These are phyloP conservation scores for Melanotaenia duboulayi DNA, from an alignment of 2,113 vertebrate genomes.

Conservation along the genomic window DNA sequence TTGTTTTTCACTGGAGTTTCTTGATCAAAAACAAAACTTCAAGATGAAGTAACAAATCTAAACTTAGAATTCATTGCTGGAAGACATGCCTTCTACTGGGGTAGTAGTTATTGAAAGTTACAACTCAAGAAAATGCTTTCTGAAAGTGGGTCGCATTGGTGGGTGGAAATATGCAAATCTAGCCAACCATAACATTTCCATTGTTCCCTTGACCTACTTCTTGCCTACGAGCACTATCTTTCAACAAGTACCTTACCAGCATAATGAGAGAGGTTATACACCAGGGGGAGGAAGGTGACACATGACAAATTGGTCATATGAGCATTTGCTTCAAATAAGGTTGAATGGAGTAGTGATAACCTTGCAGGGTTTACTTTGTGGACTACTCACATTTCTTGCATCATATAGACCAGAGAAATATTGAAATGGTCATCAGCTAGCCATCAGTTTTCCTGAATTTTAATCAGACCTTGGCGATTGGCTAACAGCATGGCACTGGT, in stretches of 20 bases:
- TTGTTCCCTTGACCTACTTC: conserved; percentile 62
- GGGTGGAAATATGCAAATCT: conserved; percentile 23
- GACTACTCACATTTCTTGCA: conserved; percentile 23
- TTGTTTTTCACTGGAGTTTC: no score
- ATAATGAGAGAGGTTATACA: conserved; percentile 52
- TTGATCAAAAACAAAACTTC: no score
- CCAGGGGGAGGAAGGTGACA: conserved; percentile 50
- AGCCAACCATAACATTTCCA: conserved; percentile 4
- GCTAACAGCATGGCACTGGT: neutral
- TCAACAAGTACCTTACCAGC: conserved; percentile 12
- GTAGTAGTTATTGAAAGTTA: neutral
- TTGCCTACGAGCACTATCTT: conserved; percentile 18
- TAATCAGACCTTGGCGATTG: conserved; percentile 24
- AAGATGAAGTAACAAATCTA: no score
- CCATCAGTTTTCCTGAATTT: conserved; percentile 30
- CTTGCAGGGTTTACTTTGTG: conserved; percentile 18
- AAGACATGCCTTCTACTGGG: neutral
- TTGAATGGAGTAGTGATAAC: conserved; percentile 39
- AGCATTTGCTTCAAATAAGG: conserved; percentile 49
- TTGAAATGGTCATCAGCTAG: conserved; percentile 6
- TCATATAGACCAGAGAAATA: conserved; percentile 27
- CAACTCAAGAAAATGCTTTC: neutral
- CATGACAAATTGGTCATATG: conserved; percentile 65
- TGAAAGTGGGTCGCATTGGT: neutral
- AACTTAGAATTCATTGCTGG: neutral